Percentiles rank a stretch among this genome's conserved stretches.
Evolutionary conservation across 2,888 invertebrate species (phyloP).

Genomic region (Heliconius charithonia): DNA sequence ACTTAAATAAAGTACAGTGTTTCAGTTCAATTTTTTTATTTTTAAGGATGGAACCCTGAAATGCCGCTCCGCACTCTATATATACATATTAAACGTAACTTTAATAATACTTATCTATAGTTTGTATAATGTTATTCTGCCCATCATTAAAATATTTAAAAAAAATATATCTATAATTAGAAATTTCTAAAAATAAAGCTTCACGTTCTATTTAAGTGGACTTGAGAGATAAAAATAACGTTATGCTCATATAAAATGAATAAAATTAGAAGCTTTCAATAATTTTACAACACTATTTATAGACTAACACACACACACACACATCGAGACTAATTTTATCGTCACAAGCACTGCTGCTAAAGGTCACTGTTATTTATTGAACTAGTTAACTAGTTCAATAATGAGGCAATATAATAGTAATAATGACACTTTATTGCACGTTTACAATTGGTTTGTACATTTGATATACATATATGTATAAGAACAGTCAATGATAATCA

Average conservation of each 20-base stretch:
- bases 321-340: not conserved
- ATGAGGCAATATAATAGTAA: too few species aligned
- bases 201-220: not conserved
- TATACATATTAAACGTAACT: too few species aligned
- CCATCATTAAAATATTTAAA: not conserved
- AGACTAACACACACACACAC: not conserved
- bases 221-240: not conserved
- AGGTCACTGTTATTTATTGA: slow-evolving; percentile 1
- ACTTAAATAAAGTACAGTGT: too few species aligned
- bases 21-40: too few species aligned
- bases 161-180: not conserved
- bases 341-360: not conserved
- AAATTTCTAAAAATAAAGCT: not conserved
- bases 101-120: too few species aligned
- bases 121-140: too few species aligned
- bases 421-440: too few species aligned
- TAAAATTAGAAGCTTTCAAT: not conserved
- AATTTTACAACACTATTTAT: not conserved
- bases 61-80: too few species aligned
- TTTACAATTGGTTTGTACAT: too few species aligned
- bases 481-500: too few species aligned
- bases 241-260: not conserved
- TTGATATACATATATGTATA: too few species aligned
- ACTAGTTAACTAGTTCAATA: not conserved
- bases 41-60: too few species aligned